Evolutionary conservation across 2,888 invertebrate genomes (phyloP), one percentile per base, ranked within the genome.

Genomic region (Fragum fragum): DNA sequence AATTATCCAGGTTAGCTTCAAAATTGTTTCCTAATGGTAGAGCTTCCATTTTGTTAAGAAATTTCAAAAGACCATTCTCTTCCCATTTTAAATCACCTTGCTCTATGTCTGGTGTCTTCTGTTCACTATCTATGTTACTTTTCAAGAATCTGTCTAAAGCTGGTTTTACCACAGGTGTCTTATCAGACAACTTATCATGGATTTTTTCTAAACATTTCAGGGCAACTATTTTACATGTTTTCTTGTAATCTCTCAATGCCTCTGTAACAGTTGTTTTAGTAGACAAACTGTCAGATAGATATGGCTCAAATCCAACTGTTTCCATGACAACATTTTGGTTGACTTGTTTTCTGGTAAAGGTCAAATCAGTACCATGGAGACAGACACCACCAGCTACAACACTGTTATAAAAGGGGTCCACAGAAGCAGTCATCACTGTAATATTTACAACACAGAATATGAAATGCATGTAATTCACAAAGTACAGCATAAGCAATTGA

Each of bases 361-460:
- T 97, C 0, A 98, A 97, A 95, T 98, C 98, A 93, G 98, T 95
- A 47, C 98, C 98, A 88, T 98, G 96, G 81, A 99, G 95, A 95
- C 98, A 98, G 14, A 98, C 96, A 73, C 98, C 98, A 32, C 98
- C 98, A 73, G 97, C 96, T 91, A 83, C 59, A 57, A 91, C 90
- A 7, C 87, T 88, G 53, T 90, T 89, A 59, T 91, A 87, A 16
- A 89, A 82, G 5, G 80, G 83, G 72, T 91, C 88, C 6, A 89
- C 89, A 29, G 61, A 69, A 1, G 88, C 90, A 28, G 83, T 73
- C 18, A 88, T 70, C 73, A 85, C 91, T 91, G 36, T n/a, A 73
- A 61, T 23, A 5, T n/a, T n/a, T n/a, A n/a, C n/a, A n/a, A n/a
- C n/a, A n/a, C n/a, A n/a, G n/a, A n/a, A n/a, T n/a, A n/a, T n/a